Percentiles rank a stretch among this genome's conserved stretches.
phyloP scores from a whole-genome alignment of 53 echinoderm and acorn worm species.

The Paracentrotus lividus region DNA sequence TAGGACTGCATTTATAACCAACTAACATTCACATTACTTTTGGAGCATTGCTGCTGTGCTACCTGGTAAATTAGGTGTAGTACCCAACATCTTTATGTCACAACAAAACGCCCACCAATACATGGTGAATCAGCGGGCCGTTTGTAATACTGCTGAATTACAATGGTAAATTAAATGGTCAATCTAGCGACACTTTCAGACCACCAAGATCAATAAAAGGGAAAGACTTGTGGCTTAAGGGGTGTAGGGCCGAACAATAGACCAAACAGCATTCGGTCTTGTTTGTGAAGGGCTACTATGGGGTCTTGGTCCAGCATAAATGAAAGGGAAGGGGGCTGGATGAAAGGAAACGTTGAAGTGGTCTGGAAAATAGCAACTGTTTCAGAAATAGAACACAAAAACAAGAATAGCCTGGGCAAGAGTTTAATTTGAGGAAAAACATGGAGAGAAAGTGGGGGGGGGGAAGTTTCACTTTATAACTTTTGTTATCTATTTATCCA shows the following conservation, averaged over 20 bases:
- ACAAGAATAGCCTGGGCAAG: too few relatives aligned
- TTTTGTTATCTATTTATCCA: too few relatives aligned
- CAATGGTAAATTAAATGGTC: slow-evolving; percentile 44
- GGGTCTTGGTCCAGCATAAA: not conserved
- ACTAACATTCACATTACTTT: too few relatives aligned
- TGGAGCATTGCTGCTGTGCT: too few relatives aligned
- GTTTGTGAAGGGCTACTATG: slow-evolving; percentile 29
- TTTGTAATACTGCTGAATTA: not conserved
- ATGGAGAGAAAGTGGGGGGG: not conserved
- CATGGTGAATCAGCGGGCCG: not conserved
- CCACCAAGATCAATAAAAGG: slow-evolving; percentile 46
- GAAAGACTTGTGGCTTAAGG: not conserved
- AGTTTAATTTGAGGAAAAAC: not conserved
- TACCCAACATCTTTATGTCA: not conserved
- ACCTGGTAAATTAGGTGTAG: not conserved
- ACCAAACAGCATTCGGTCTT: slow-evolving; percentile 26
- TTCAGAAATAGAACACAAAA: not conserved
- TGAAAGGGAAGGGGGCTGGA: not conserved
- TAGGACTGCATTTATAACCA: too few relatives aligned
- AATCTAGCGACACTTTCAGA: slow-evolving; percentile 32
- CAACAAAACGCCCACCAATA: slow-evolving; percentile 24
- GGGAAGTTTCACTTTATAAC: not conserved
- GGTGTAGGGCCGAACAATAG: not conserved
- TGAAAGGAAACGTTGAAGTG: not conserved
- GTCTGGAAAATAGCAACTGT: not conserved